Evolutionary conservation across 2,113 vertebrate species (phyloP).

Genomic region (Saguinus midas): DNA sequence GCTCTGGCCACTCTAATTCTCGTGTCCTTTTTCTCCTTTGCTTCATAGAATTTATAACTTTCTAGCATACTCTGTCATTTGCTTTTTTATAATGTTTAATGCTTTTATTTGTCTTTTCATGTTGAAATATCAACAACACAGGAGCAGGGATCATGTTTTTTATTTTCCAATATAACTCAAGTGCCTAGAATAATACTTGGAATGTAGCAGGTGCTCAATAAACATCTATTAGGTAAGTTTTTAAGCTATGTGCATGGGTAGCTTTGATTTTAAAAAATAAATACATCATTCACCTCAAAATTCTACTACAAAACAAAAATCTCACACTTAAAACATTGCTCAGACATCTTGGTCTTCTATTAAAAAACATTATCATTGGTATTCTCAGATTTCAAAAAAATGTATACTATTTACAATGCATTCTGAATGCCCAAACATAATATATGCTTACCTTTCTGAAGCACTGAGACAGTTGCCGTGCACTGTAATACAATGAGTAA

Average conservation of each 20-base stretch:
- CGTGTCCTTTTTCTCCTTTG: background rate
- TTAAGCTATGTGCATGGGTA: background rate
- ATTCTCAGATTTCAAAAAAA: conserved; percentile 14
- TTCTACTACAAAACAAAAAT: background rate
- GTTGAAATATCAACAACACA: background rate
- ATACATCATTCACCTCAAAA: background rate
- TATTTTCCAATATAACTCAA: background rate
- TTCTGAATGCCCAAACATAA: background rate
- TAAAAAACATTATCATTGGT: background rate
- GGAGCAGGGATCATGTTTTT: background rate
- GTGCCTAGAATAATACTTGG: background rate
- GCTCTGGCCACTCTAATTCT: background rate
- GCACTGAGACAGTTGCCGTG: background rate
- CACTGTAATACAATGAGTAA: background rate
- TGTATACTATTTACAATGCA: background rate
- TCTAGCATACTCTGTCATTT: background rate
- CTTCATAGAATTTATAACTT: background rate
- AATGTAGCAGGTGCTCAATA: background rate
- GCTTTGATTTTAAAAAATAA: background rate
- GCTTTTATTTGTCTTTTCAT: background rate
- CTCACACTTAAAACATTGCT: background rate
- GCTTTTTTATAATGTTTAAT: background rate
- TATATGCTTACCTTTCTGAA: background rate
- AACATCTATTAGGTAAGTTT: background rate
- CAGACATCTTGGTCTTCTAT: background rate